Evolutionary conservation across 1,140 invertebrate genomes (phyloP).

Genomic region (Nasonia giraulti): DNA sequence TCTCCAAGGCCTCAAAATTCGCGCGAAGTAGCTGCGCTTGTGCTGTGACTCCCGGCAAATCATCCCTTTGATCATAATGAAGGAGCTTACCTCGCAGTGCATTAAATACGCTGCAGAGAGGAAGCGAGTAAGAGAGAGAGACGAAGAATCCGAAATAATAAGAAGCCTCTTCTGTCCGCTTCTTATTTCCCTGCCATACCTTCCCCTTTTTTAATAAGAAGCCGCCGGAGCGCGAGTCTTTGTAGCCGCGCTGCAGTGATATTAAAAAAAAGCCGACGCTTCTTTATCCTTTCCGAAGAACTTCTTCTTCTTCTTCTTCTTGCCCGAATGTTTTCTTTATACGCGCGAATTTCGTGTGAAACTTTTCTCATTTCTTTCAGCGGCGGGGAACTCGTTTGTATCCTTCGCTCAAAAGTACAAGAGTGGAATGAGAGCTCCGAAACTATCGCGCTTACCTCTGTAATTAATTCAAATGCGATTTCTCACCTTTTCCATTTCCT

Average conservation of each 20-base stretch:
- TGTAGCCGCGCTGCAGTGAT: neutral
- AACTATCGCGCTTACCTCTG: neutral
- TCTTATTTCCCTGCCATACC: neutral
- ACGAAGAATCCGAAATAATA: constrained; percentile 28
- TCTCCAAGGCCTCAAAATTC: neutral
- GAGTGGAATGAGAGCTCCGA: neutral
- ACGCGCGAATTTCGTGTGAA: neutral
- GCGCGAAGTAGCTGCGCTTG: constrained; percentile 13
- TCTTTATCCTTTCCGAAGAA: constrained; percentile 1
- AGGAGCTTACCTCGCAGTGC: constrained; percentile 8
- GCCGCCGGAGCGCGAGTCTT: neutral
- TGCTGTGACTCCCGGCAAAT: neutral
- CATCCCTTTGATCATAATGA: constrained; percentile 42
- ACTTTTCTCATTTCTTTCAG: neutral
- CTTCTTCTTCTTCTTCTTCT: neutral
- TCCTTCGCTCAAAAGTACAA: neutral
- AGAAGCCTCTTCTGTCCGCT: neutral
- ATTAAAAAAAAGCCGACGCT: neutral
- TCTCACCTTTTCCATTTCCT: neutral
- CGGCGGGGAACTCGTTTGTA: neutral
- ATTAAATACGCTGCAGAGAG: constrained; percentile 6
- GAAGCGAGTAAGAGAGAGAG: neutral
- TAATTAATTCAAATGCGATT: neutral
- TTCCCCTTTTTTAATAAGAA: neutral
- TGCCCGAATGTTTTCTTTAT: neutral